Conservation (phyloP, 1,140 invertebrate species). For the Cherax destructor region DNA sequence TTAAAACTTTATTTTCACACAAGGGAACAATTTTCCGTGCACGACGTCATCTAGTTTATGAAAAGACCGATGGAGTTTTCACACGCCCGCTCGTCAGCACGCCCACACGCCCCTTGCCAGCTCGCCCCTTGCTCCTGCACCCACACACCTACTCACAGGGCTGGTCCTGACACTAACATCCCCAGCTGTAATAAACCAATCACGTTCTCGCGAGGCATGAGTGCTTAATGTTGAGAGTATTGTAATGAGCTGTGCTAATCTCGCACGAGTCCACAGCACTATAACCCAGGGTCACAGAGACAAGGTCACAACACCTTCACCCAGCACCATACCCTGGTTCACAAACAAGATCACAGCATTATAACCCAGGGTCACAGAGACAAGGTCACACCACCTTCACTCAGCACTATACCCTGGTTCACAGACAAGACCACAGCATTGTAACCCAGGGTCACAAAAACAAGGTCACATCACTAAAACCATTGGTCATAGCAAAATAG, state of each 20-base stretch:
- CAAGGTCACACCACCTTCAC: background rate
- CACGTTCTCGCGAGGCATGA: slow-evolving; percentile 20
- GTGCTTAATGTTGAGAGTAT: slow-evolving; percentile 28
- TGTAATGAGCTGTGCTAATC: slow-evolving; percentile 29
- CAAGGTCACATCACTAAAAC: background rate
- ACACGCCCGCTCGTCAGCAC: background rate
- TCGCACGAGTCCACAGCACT: background rate
- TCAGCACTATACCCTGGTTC: too few relatives aligned
- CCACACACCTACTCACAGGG: background rate
- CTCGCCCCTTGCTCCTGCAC: slow-evolving; percentile 15
- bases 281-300: too few relatives aligned
- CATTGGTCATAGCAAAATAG: too few relatives aligned
- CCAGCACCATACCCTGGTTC: too few relatives aligned
- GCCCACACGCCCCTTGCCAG: background rate
- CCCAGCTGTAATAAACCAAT: slow-evolving; percentile 34
- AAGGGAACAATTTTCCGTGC: background rate
- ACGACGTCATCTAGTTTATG: background rate
- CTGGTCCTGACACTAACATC: background rate
- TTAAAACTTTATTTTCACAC: too few relatives aligned
- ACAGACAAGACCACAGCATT: too few relatives aligned
- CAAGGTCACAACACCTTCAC: background rate
- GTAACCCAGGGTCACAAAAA: background rate
- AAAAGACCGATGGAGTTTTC: background rate
- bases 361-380: background rate
- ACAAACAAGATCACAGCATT: too few relatives aligned